Conservation (phyloP, 2,888 invertebrate species). For the Adelphocoris suturalis region DNA sequence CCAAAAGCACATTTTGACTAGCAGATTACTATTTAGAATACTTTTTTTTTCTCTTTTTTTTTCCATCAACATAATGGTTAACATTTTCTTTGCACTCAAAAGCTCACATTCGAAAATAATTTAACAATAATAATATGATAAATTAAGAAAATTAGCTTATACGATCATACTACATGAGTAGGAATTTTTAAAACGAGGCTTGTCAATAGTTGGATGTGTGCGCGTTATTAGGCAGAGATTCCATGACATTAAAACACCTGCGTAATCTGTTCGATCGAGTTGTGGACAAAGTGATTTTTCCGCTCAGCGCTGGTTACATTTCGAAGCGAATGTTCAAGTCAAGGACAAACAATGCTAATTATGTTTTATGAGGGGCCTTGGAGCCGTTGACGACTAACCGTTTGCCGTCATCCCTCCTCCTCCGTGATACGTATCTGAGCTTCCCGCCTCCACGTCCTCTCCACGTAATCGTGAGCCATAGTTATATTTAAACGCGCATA, state of each 20-base stretch:
- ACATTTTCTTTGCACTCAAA: too few relatives aligned
- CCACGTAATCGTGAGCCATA: conserved; percentile 19
- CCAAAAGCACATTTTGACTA: too few relatives aligned
- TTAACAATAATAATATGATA: too few relatives aligned
- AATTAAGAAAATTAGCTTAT: too few relatives aligned
- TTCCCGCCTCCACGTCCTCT: neutral
- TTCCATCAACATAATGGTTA: too few relatives aligned
- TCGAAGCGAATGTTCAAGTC: conserved; percentile 36
- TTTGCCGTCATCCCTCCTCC: conserved; percentile 5
- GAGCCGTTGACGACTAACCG: conserved; percentile 51
- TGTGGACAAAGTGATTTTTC: conserved; percentile 19
- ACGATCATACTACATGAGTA: too few relatives aligned
- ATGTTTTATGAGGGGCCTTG: conserved; percentile 61
- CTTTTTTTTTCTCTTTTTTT: too few relatives aligned
- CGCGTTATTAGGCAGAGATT: neutral
- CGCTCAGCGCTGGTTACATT: neutral
- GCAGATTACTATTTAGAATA: too few relatives aligned
- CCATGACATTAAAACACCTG: neutral
- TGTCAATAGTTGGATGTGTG: neutral
- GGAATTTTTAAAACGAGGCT: too few relatives aligned
- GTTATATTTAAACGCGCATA: conserved; percentile 20
- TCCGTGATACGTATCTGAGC: conserved; percentile 23
- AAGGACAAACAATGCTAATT: conserved; percentile 58
- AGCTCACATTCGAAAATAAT: too few relatives aligned
- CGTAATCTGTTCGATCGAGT: neutral